These are phyloP conservation scores for Pseudococcus longispinus DNA, from an alignment of 2,888 invertebrate species.

Conservation along the genomic window DNA sequence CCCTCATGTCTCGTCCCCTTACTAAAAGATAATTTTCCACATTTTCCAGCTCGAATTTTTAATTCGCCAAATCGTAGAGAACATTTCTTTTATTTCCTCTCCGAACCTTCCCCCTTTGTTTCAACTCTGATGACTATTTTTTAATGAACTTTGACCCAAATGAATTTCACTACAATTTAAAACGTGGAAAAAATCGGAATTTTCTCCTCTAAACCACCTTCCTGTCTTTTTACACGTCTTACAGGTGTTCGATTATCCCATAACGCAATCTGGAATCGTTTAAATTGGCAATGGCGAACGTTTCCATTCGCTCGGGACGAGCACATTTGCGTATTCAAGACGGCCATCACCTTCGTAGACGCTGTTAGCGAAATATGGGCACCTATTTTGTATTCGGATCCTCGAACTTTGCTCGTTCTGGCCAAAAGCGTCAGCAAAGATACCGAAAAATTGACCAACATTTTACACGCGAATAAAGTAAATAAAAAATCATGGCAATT, in stretches of 20 bases:
- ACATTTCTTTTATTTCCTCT: too few species aligned
- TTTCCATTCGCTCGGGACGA: constrained; percentile 78
- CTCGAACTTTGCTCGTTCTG: constrained; percentile 74
- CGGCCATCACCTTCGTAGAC: constrained; percentile 89
- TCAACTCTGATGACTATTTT: too few species aligned
- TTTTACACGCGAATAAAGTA: constrained; percentile 76
- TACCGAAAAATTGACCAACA: constrained; percentile 75
- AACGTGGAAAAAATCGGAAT: too few species aligned
- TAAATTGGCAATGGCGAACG: constrained; percentile 85
- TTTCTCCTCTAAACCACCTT: too few species aligned
- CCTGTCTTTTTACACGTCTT: constrained; percentile 31
- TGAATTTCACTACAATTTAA: too few species aligned
- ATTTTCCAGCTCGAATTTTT: too few species aligned
- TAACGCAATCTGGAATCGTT: constrained; percentile 78
- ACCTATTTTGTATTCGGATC: constrained; percentile 74
- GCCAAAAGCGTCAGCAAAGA: constrained; percentile 77
- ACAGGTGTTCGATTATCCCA: constrained; percentile 81
- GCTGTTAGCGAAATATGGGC: constrained; percentile 89
- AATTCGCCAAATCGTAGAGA: too few species aligned
- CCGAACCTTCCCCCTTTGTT: too few species aligned
- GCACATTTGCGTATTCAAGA: constrained; percentile 82
- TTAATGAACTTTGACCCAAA: too few species aligned
- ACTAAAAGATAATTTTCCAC: too few species aligned
- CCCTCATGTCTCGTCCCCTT: too few species aligned
- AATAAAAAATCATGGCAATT: background rate